These are phyloP conservation scores for Choloepus didactylus DNA, from an alignment of 2,797 vertebrate genomes.

Conservation along the genomic window DNA sequence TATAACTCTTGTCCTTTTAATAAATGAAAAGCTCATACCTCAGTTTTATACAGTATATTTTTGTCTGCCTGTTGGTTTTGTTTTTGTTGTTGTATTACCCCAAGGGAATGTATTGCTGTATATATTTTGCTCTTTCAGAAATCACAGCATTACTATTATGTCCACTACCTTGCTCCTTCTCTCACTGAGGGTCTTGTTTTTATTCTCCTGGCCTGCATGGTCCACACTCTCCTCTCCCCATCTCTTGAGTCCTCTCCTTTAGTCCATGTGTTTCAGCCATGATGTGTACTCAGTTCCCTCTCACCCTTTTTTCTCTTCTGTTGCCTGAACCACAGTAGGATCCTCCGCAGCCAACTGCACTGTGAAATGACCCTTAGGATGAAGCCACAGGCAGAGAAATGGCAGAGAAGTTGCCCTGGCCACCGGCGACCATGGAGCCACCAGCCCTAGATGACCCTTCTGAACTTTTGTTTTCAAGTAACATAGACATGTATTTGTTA, in stretches of 20 bases:
- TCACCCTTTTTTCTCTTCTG: not conserved
- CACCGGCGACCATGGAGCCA: not conserved
- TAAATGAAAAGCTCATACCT: constrained; percentile 36
- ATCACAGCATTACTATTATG: not conserved
- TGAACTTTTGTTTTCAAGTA: not conserved
- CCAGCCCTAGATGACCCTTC: not conserved
- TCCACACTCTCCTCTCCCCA: not conserved
- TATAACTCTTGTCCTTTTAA: constrained; percentile 62
- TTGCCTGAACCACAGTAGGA: not conserved
- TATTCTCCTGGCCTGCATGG: not conserved
- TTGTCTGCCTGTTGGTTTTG: not conserved
- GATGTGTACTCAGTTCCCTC: not conserved
- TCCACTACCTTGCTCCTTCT: not conserved
- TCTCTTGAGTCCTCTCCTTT: not conserved
- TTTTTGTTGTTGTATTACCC: not conserved
- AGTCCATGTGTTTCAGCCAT: not conserved
- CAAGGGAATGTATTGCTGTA: not conserved
- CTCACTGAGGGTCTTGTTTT: not conserved
- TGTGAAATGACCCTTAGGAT: not conserved
- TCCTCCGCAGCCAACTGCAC: not conserved
- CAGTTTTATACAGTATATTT: not conserved
- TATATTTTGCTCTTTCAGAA: not conserved
- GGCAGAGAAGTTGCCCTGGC: not conserved
- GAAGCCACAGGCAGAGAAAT: not conserved
- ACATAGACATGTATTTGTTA: not conserved